Evolutionary conservation across 1,140 invertebrate species (phyloP), one percentile per base, ranked within the genome.

Genomic region (Nasonia longicornis): DNA sequence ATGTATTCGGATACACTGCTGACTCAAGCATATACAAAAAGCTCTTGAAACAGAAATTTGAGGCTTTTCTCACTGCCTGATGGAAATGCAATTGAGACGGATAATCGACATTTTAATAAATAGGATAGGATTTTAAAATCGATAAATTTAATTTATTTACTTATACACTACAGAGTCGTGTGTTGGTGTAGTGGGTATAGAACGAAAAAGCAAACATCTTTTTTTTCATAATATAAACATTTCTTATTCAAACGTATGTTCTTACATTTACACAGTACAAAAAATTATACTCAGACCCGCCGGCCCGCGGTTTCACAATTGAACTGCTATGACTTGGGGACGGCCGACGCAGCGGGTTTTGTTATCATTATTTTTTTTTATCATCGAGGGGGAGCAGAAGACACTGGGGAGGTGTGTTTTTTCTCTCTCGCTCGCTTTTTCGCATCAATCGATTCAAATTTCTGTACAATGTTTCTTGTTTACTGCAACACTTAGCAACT

Each of bases 221-320:
- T 76, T 81, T 81, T 87, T 89, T 88, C 86, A 90, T 91, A 91
- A 91, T 91, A 91, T 91, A 91, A 91, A 91, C 90, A 91, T 91
- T 92, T 89, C 89, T 91, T 91, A 91, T 92, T 91, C 89, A 91
- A 92, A 92, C 91, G 90, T 91, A 91, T 91, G 89, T 90, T 91
- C 90, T 92, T 92, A 91, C 91, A 92, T 92, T 91, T 92, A 91
- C 91, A 92, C 91, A 91, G 91, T 92, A 92, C 91, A 91, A 91
- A 92, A 92, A 92, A 91, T 91, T 92, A 91, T 91, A 91, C 89
- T 91, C 87, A 87, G 85, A 89, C 85, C 87, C 88, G 86, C 88
- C 87, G 86, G 85, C 87, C 85, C 84, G 88, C 88, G 87, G 85
- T 89, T 90, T 87, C 86, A 77, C 74, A 77, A 72, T 81, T 77